Conservation (phyloP, 2,113 vertebrate species). For the Callithrix jacchus region DNA sequence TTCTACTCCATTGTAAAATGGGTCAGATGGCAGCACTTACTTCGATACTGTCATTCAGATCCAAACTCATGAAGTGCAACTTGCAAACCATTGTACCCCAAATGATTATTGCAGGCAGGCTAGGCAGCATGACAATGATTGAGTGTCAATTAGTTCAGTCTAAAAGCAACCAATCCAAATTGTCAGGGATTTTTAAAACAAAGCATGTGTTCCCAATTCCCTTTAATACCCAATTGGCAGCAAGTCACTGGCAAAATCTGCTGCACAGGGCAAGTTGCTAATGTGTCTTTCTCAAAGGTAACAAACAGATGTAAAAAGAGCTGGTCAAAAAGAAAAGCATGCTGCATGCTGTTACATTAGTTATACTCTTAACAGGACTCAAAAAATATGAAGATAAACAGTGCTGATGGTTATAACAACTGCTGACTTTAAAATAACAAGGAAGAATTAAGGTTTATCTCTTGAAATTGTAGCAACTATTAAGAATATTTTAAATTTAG, state of each 20-base stretch:
- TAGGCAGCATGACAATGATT: constrained; percentile 37
- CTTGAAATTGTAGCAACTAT: background rate
- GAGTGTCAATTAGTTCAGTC: constrained; percentile 36
- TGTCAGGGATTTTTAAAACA: background rate
- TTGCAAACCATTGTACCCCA: background rate
- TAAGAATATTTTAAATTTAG: background rate
- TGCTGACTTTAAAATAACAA: background rate
- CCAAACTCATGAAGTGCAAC: constrained; percentile 32
- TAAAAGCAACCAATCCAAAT: background rate
- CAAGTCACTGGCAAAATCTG: background rate
- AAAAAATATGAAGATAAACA: background rate
- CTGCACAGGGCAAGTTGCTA: constrained; percentile 3
- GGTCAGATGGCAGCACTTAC: constrained; percentile 38
- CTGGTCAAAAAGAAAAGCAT: background rate
- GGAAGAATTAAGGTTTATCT: background rate
- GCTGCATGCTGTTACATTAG: background rate
- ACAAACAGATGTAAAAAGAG: constrained; percentile 51
- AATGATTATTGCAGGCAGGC: constrained; percentile 1
- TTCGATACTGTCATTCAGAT: background rate
- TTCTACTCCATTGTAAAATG: background rate
- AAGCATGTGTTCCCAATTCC: constrained; percentile 8
- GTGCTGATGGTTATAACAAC: background rate
- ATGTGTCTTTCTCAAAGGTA: background rate
- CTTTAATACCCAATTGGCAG: constrained; percentile 16
- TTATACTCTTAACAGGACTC: background rate